phyloP scores from a whole-genome alignment of 1,140 invertebrate genomes.

The Elymnias hypermnestra region DNA sequence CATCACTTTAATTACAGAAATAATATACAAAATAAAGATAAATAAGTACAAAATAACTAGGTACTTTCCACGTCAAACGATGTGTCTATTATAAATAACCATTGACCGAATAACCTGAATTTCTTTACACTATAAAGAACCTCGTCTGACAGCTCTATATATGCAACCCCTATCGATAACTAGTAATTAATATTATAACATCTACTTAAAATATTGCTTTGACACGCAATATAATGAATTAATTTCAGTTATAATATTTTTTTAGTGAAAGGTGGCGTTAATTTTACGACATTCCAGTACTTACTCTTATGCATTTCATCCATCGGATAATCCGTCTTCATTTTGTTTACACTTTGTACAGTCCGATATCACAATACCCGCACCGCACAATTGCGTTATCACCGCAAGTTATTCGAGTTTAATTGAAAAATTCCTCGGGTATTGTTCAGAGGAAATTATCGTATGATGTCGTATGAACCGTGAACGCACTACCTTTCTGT shows the following conservation, averaged over 20 bases:
- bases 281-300: slow-evolving; percentile 18
- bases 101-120: background rate
- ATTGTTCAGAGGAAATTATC: slow-evolving; percentile 15
- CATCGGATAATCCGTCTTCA: slow-evolving; percentile 73
- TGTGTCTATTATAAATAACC: background rate
- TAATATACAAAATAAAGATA: no score
- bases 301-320: slow-evolving; percentile 73
- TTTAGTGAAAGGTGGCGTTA: background rate
- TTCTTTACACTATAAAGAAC: background rate
- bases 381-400: slow-evolving; percentile 42
- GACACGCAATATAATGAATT: no score
- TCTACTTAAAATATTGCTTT: no score
- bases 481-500: slow-evolving; percentile 52
- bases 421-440: slow-evolving; percentile 49
- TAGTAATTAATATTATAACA: no score
- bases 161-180: no score
- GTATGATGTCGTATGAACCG: slow-evolving; percentile 12
- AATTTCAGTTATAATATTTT: no score
- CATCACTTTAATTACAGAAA: no score
- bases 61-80: slow-evolving; percentile 1
- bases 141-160: no score
- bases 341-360: slow-evolving; percentile 50
- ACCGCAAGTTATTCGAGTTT: slow-evolving; percentile 43
- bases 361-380: slow-evolving; percentile 27
- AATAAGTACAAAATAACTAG: no score